Evolutionary conservation across 2,888 invertebrate species (phyloP).

Genomic region (Megaustenia siamemsis): DNA sequence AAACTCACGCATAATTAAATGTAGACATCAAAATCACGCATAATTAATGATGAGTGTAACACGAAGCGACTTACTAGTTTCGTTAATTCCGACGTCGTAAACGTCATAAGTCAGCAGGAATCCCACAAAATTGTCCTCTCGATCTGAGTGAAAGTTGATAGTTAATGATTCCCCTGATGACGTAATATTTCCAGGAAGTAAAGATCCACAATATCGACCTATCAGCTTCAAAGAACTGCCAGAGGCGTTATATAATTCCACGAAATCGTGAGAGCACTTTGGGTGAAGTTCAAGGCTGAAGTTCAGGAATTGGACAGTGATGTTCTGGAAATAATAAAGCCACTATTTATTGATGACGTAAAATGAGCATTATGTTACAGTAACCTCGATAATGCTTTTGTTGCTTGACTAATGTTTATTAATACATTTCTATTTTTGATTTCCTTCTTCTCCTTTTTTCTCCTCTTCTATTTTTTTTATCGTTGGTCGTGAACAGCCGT

Average conservation of each 20-base stretch:
- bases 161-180: slow-evolving; percentile 52
- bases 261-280: slow-evolving; percentile 49
- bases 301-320: slow-evolving; percentile 42
- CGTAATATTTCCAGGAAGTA: slow-evolving; percentile 58
- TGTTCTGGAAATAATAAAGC: slow-evolving; percentile 47
- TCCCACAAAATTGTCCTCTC: slow-evolving; percentile 55
- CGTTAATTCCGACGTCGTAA: neutral
- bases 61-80: slow-evolving; percentile 5
- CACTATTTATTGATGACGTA: neutral
- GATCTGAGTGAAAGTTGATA: slow-evolving; percentile 61
- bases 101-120: slow-evolving; percentile 59
- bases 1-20: too few species aligned
- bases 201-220: slow-evolving; percentile 51
- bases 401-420: too few species aligned
- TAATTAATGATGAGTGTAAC: too few species aligned
- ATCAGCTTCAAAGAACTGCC: slow-evolving; percentile 25
- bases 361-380: too few species aligned
- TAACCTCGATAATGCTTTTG: too few species aligned
- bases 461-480: too few species aligned
- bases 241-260: slow-evolving; percentile 47
- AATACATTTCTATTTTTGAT: too few species aligned
- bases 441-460: too few species aligned
- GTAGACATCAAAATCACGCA: too few species aligned
- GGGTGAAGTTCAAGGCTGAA: slow-evolving; percentile 54
- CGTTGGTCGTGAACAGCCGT: too few species aligned